A percentile compares a stretch with the other conserved stretches of the same genome.
These are phyloP conservation scores for Trematomus bernacchii DNA, from an alignment of 2,797 vertebrate genomes.

Conservation along the genomic window DNA sequence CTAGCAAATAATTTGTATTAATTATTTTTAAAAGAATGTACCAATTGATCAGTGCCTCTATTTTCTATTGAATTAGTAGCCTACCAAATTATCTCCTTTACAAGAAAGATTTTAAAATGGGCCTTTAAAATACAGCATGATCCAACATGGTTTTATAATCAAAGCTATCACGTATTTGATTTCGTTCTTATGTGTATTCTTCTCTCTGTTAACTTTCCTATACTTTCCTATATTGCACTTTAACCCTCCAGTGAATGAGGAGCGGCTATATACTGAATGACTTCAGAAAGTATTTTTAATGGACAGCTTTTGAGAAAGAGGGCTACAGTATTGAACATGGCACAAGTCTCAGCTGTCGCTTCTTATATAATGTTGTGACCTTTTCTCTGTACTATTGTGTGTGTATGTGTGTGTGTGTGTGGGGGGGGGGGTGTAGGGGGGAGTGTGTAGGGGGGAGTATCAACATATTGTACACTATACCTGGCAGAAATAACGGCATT, in stretches of 20 bases:
- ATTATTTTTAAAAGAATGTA: background rate
- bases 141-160: constrained; percentile 14
- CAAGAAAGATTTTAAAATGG: background rate
- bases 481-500: constrained; percentile 78
- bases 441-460: constrained; percentile 47
- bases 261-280: constrained; percentile 35
- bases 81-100: constrained; percentile 11
- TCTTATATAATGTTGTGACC: constrained; percentile 56
- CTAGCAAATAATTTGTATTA: background rate
- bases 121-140: constrained; percentile 27
- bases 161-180: constrained; percentile 30
- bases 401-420: constrained; percentile 53
- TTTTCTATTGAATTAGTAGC: background rate
- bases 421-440: constrained; percentile 35
- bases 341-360: constrained; percentile 70
- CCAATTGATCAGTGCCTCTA: background rate
- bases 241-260: constrained; percentile 78
- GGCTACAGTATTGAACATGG: constrained; percentile 75
- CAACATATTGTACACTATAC: constrained; percentile 79
- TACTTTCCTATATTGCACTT: constrained; percentile 88
- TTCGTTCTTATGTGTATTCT: constrained; percentile 12
- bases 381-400: constrained; percentile 68
- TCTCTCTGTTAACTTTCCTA: constrained; percentile 58
- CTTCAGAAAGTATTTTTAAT: constrained; percentile 57
- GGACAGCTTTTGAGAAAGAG: constrained; percentile 79